Percentiles rank a stretch among this genome's conserved stretches.
Evolutionary conservation across 2,888 invertebrate species (phyloP).

Genomic region (Aporophyla nigra): DNA sequence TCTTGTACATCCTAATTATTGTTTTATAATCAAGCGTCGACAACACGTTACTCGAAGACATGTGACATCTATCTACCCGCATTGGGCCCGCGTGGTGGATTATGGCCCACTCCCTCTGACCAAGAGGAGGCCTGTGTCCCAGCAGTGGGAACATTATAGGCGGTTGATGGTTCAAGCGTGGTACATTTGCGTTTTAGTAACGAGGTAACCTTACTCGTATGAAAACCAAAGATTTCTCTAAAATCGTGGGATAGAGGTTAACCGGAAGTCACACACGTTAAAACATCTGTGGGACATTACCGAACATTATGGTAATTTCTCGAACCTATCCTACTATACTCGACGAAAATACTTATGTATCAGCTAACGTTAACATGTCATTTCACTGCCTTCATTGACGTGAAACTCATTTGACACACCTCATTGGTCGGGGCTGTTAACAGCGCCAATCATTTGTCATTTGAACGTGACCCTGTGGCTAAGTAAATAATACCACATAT

Average conservation of each 20-base stretch:
- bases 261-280: not conserved
- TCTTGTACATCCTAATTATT: too few relatives aligned
- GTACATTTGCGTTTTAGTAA: too few relatives aligned
- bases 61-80: too few relatives aligned
- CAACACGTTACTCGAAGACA: too few relatives aligned
- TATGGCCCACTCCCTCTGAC: too few relatives aligned
- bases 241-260: not conserved
- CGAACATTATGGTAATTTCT: not conserved
- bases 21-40: too few relatives aligned
- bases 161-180: too few relatives aligned
- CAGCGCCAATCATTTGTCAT: slow-evolving; percentile 26
- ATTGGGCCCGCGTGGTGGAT: too few relatives aligned
- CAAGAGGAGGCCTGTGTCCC: too few relatives aligned
- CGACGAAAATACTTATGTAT: slow-evolving; percentile 2
- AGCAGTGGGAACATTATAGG: too few relatives aligned
- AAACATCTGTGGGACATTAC: not conserved
- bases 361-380: slow-evolving; percentile 35
- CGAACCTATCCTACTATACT: slow-evolving; percentile 1
- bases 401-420: slow-evolving; percentile 48
- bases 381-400: slow-evolving; percentile 41
- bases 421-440: slow-evolving; percentile 43
- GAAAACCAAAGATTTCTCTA: not conserved
- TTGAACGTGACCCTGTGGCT: not conserved
- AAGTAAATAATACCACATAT: slow-evolving; percentile 10
- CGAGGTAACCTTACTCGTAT: not conserved